Evolutionary conservation across 2,888 invertebrate species (phyloP), one percentile per base, ranked within the genome.

Genomic region (Leptopilina myrica): DNA sequence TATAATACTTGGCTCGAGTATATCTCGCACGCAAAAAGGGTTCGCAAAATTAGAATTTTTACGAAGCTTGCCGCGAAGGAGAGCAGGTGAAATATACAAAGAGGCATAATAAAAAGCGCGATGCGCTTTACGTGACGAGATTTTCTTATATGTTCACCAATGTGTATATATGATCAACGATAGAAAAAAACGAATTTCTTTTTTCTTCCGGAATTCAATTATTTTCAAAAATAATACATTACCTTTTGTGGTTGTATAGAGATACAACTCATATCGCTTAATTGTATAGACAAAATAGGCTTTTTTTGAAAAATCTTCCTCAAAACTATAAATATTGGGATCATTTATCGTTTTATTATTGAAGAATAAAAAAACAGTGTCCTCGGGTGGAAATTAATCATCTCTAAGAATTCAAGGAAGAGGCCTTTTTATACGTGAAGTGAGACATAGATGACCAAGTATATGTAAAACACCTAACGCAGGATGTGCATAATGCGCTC

Each of bases 41-140:
- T 85, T 85, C 84, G 85, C 85, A 85, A 88, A 89, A 89, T 89
- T 89, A 88, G 88, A 89, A 88, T 89, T 89, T 89, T 89, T 88
- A 88, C 88, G 86, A 85, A 80, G 80, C 84, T 83, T 83, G 82
- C 76, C 79, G 62, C 77, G 81, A 67, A 73, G 69, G 78, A 81
- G 78, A 79, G 76, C 76, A 80, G 77, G 78, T 75, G 79, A 76
- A 75, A 78, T 81, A 78, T 81, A 76, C 75, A 81, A 78, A 82
- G 80, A 79, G 80, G 79, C 77, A 82, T 80, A 81, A 76, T 81
- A 86, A 83, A 81, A 81, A 80, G 81, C 80, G 81, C 85, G 85
- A 84, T 81, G 85, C 84, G 83, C 84, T 83, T 80, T 83, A 83
- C 84, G 84, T 84, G 84, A 83, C 81, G 81, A 64, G 81, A 80